These are phyloP conservation scores for Tetramorium simillimum DNA, from an alignment of 1,140 invertebrate species.

Conservation along the genomic window DNA sequence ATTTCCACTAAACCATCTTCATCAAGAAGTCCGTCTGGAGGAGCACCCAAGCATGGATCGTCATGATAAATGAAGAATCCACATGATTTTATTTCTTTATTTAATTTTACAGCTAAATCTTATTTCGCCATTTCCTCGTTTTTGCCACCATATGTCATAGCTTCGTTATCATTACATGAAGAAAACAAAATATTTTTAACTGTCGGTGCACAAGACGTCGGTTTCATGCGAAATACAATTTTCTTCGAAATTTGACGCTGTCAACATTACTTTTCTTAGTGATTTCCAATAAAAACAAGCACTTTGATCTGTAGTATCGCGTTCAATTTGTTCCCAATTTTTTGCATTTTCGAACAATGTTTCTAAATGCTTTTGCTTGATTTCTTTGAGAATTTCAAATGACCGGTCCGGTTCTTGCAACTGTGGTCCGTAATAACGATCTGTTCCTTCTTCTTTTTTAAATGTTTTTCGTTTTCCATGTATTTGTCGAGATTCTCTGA, in stretches of 20 bases:
- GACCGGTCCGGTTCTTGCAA: neutral
- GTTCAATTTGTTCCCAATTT: neutral
- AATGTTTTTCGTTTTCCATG: no score
- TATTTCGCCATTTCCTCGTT: neutral
- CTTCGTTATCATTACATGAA: no score
- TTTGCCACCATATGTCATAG: neutral
- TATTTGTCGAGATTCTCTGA: no score
- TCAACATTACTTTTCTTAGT: neutral
- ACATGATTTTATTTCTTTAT: neutral
- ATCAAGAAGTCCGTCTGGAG: no score
- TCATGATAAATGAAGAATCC: neutral
- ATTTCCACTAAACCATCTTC: no score
- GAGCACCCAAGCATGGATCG: neutral
- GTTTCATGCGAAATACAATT: neutral
- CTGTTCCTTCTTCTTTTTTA: no score
- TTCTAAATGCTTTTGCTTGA: neutral
- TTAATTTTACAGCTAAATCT: neutral
- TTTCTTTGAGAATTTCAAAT: neutral
- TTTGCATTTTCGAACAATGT: neutral
- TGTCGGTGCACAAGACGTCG: neutral
- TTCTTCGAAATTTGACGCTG: neutral
- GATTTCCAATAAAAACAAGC: neutral
- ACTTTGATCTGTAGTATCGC: neutral
- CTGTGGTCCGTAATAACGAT: no score
- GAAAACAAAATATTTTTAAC: neutral